A percentile compares a stretch with the other conserved stretches of the same genome.
Evolutionary conservation across 1,140 invertebrate genomes (phyloP).

Genomic region (Pantala flavescens): DNA sequence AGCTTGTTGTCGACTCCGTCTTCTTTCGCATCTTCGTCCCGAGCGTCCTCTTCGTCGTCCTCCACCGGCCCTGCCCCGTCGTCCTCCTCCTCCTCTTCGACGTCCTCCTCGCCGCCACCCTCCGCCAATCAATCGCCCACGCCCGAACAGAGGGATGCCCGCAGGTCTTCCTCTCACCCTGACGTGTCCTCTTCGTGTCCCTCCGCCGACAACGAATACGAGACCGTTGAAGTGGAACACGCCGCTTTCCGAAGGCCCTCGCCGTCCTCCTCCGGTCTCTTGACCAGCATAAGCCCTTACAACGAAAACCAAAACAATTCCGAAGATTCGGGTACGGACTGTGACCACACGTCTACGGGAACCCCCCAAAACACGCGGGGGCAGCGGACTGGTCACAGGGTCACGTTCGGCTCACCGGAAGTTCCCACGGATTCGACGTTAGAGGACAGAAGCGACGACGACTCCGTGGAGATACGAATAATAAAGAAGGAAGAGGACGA

Average conservation of each 20-base stretch:
- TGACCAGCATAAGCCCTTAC: not conserved
- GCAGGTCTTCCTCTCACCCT: not conserved
- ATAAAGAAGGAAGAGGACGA: not conserved
- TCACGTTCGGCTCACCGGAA: not conserved
- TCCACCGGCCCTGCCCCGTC: not conserved
- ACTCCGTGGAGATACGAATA: not conserved
- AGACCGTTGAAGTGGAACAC: not conserved
- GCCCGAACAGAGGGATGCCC: not conserved
- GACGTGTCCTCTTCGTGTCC: not conserved
- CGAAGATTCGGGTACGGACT: not conserved
- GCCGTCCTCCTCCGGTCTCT: not conserved
- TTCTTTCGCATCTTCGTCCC: not conserved
- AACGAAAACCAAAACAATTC: not conserved
- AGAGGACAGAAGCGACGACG: not conserved
- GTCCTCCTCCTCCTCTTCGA: not conserved
- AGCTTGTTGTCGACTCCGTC: not conserved
- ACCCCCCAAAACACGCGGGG: not conserved
- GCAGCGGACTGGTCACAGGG: not conserved
- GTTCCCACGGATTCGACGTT: not conserved
- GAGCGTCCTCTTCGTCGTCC: not conserved
- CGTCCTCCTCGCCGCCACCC: not conserved
- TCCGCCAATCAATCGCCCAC: not conserved
- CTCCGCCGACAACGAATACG: not conserved
- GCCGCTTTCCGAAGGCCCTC: not conserved
- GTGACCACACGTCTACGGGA: not conserved